Conservation (phyloP, 2,888 invertebrate genomes). For the Leptarthrus brevirostris region DNA sequence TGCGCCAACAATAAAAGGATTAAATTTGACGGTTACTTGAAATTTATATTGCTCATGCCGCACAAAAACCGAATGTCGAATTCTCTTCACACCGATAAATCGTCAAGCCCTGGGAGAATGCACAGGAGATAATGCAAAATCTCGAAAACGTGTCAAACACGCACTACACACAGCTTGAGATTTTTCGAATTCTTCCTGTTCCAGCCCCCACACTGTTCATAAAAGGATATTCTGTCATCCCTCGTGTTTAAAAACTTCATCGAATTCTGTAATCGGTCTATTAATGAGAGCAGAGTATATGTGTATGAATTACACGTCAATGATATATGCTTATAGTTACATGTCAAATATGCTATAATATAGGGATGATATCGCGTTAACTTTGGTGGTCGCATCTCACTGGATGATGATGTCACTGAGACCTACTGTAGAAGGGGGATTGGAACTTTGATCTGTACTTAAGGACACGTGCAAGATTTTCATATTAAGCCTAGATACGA, state of each 20-base stretch:
- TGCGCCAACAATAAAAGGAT: background rate
- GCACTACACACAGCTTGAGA: constrained; percentile 12
- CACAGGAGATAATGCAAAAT: background rate
- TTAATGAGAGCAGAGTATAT: background rate
- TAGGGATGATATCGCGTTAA: constrained; percentile 23
- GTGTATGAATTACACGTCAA: background rate
- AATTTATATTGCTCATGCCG: no score
- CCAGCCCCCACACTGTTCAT: background rate
- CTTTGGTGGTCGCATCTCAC: background rate
- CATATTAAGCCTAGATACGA: background rate
- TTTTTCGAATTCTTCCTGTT: background rate
- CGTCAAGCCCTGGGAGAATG: background rate
- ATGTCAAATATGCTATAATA: constrained; percentile 4
- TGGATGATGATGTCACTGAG: background rate
- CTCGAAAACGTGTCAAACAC: constrained; percentile 26
- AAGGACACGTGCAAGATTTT: constrained; percentile 16
- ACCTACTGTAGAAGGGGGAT: background rate
- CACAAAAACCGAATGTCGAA: no score
- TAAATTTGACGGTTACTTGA: no score
- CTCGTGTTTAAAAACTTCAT: no score
- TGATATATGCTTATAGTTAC: background rate
- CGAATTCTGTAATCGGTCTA: background rate
- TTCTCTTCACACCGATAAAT: no score
- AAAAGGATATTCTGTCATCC: no score
- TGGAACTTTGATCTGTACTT: constrained; percentile 13